These are phyloP conservation scores for Pomatorhinus ruficollis DNA, from an alignment of 2,113 vertebrate species.

Conservation along the genomic window DNA sequence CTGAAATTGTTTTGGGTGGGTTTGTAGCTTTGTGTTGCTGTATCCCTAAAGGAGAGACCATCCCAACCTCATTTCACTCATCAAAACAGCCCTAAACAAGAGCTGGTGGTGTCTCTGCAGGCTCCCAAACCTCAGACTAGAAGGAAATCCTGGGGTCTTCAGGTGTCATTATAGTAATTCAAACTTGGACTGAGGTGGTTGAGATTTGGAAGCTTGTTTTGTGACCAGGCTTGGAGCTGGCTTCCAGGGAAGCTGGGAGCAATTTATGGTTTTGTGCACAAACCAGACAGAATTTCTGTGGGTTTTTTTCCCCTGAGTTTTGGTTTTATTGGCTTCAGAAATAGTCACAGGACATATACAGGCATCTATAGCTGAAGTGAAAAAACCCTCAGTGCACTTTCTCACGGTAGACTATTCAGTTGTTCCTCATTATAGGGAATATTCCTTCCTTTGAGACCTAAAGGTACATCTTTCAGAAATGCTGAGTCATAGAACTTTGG, in stretches of 20 bases:
- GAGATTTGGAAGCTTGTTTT: not conserved
- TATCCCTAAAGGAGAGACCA: not conserved
- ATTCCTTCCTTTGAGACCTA: not conserved
- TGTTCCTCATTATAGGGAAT: slow-evolving; percentile 9
- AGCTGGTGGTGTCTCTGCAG: not conserved
- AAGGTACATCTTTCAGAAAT: not conserved
- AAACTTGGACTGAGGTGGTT: not conserved
- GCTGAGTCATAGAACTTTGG: not conserved
- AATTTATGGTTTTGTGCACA: slow-evolving; percentile 34
- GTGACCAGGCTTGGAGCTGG: not conserved
- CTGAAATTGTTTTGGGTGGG: not conserved
- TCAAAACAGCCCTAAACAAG: not conserved
- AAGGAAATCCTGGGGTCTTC: not conserved
- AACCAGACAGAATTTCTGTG: slow-evolving; percentile 47
- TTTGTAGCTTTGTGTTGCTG: not conserved
- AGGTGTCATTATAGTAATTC: not conserved
- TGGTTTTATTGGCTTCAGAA: slow-evolving; percentile 17
- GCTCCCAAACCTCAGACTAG: not conserved
- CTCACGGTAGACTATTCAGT: not conserved
- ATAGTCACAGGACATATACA: not conserved
- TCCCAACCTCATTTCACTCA: not conserved
- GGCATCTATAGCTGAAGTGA: not conserved
- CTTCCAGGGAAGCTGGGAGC: slow-evolving; percentile 4
- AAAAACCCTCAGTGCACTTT: not conserved
- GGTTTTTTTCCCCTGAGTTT: not conserved